Evolutionary conservation across 2,888 invertebrate species (phyloP), one percentile per base, ranked within the genome.

Genomic region (Syrphus vitripennis): DNA sequence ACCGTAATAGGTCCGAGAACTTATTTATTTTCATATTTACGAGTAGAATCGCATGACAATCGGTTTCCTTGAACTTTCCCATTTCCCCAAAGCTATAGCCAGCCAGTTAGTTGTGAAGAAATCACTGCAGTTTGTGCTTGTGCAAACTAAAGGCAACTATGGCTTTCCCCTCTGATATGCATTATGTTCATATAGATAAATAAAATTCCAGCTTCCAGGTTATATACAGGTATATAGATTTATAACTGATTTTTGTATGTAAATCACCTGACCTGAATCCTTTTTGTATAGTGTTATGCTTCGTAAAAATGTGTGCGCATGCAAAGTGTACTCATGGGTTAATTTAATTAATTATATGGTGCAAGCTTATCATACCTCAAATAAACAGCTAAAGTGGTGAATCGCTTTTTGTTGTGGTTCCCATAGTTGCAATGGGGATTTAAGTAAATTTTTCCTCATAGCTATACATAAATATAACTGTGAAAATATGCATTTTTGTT

Each of bases 281-380:
- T 59, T 53, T 61, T 45, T 59, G 26, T n/a, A n/a, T n/a, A n/a
- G n/a, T n/a, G n/a, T 24, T 40, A 67, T 67, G 31, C 31, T 48
- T 45, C 14, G 48, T 40, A n/a, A 29, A 26, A 29, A 42, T 37
- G 19, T 34, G 14, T 63, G 40, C 45, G n/a, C 9, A 14, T 45
- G 31, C 34, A 34, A 48, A 50, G 57, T 72, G 71, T 61, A 81
- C 76, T 72, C 72, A 61, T 50, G 72, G 59, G 81, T 81, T 82
- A 86, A 86, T 86, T 86, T 86, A 86, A 86, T 86, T 86, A 86
- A 86, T 86, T 86, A 86, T 86, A 86, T 63, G 75, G 61, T 16
- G 72, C 69, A 77, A 81, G 81, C 84, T 86, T 86, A 81, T 86
- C 77, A 81, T 86, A 81, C 84, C 81, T 77, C 81, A 86, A 77